Evolutionary conservation across 2,888 invertebrate species (phyloP).

Genomic region (Parapristionchus giblindavisi): DNA sequence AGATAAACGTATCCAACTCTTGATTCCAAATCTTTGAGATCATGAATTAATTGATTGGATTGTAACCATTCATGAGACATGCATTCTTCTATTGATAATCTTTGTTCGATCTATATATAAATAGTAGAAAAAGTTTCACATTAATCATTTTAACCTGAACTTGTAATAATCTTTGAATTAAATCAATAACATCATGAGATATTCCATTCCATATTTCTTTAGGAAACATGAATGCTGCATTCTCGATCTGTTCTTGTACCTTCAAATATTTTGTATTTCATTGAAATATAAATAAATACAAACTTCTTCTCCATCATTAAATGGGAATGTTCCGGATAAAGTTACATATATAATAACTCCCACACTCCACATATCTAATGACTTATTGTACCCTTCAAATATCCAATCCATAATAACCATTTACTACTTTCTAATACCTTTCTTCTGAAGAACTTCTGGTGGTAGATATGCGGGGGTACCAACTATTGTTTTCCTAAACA

Average conservation of each 20-base stretch:
- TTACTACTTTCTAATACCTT: conserved; percentile 74
- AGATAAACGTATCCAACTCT: no score
- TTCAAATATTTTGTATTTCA: conserved; percentile 73
- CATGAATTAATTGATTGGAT: conserved; percentile 62
- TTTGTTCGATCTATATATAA: conserved; percentile 63
- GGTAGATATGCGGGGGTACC: conserved; percentile 76
- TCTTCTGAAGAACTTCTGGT: conserved; percentile 95
- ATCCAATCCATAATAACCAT: neutral
- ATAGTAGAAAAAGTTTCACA: neutral
- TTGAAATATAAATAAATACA: neutral
- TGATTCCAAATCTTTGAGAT: conserved; percentile 61
- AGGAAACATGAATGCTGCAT: conserved; percentile 99
- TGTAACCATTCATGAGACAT: conserved; percentile 66
- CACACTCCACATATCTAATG: conserved; percentile 99
- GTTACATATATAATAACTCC: conserved; percentile 96
- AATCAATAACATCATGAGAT: conserved; percentile 90
- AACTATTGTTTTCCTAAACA: conserved; percentile 68
- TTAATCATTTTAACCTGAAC: conserved; percentile 73
- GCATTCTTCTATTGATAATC: conserved; percentile 67
- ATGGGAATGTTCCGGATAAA: conserved; percentile 97
- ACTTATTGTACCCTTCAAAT: conserved; percentile 85
- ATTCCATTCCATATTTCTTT: conserved; percentile 97
- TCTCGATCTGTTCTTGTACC: conserved; percentile 98
- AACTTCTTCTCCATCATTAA: conserved; percentile 84
- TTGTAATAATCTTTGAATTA: conserved; percentile 95